Conservation (phyloP, 2,888 invertebrate genomes). For the Papilio demoleus region DNA sequence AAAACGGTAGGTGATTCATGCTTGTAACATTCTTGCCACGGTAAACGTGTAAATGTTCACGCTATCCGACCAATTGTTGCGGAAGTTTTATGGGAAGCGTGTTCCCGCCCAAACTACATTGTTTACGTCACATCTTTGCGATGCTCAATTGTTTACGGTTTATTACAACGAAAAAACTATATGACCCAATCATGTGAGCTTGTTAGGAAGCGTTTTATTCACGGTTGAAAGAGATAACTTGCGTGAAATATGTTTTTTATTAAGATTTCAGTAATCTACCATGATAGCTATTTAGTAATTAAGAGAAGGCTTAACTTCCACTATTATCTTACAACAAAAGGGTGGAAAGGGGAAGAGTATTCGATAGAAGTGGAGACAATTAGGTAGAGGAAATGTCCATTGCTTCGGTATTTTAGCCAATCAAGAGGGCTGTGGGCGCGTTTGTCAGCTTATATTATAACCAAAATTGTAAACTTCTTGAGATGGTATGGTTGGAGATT, state of each 20-base stretch:
- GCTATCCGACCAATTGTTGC: constrained; percentile 37
- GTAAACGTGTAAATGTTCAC: constrained; percentile 41
- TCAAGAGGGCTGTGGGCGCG: too few species aligned
- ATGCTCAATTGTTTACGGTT: constrained; percentile 30
- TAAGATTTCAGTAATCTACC: not conserved
- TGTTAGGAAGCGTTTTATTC: not conserved
- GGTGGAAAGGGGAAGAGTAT: too few species aligned
- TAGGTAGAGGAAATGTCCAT: too few species aligned
- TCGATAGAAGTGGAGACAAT: too few species aligned
- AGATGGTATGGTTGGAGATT: too few species aligned
- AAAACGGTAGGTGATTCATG: constrained; percentile 37
- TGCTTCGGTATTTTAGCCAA: too few species aligned
- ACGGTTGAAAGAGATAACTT: not conserved
- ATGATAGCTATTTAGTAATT: too few species aligned
- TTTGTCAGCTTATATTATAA: too few species aligned
- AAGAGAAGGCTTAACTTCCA: too few species aligned
- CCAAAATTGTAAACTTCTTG: too few species aligned
- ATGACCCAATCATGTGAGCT: constrained; percentile 1
- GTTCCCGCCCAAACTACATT: constrained; percentile 24
- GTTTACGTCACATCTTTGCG: constrained; percentile 31
- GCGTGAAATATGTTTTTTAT: constrained; percentile 13
- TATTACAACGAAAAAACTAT: constrained; percentile 21
- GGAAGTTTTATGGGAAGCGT: constrained; percentile 41
- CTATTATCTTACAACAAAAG: too few species aligned
- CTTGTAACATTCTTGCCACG: constrained; percentile 31